phyloP scores from a whole-genome alignment of 2,797 vertebrate species.

The Harpagifer antarcticus region DNA sequence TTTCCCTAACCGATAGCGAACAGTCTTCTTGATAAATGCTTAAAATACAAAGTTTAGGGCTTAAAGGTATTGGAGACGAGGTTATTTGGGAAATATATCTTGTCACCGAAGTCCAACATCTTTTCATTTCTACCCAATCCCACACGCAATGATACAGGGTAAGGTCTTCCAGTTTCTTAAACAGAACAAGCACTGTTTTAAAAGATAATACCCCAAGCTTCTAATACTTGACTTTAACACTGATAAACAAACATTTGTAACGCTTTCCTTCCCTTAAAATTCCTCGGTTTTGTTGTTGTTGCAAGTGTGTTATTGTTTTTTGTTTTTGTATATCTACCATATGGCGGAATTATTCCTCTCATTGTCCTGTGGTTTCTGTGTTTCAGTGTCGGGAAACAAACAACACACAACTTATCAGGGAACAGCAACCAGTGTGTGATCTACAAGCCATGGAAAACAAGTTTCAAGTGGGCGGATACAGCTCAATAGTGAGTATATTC shows the following conservation, averaged over 20 bases:
- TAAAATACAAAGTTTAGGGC: too few relatives aligned
- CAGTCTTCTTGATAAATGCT: too few relatives aligned
- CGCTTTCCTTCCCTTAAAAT: neutral
- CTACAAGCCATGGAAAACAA: slow-evolving; percentile 85
- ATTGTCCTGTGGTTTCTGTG: neutral
- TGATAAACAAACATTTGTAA: neutral
- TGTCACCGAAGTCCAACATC: too few relatives aligned
- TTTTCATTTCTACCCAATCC: too few relatives aligned
- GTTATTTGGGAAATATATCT: too few relatives aligned
- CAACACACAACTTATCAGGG: slow-evolving; percentile 47
- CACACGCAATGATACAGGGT: too few relatives aligned
- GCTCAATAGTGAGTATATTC: slow-evolving; percentile 85
- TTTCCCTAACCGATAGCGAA: too few relatives aligned
- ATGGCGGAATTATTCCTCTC: neutral
- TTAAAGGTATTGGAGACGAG: too few relatives aligned
- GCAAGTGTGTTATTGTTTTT: neutral
- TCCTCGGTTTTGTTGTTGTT: neutral
- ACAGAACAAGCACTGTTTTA: too few relatives aligned
- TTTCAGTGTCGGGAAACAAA: slow-evolving; percentile 83
- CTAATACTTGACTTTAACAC: neutral
- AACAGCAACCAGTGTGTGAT: slow-evolving; percentile 82
- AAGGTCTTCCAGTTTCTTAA: too few relatives aligned
- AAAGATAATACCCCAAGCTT: neutral
- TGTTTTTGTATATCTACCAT: neutral
- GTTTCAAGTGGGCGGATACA: slow-evolving; percentile 84